Percentiles rank a stretch among this genome's conserved stretches.
phyloP scores from a whole-genome alignment of 2,888 invertebrate species.

The Empis stercorea region DNA sequence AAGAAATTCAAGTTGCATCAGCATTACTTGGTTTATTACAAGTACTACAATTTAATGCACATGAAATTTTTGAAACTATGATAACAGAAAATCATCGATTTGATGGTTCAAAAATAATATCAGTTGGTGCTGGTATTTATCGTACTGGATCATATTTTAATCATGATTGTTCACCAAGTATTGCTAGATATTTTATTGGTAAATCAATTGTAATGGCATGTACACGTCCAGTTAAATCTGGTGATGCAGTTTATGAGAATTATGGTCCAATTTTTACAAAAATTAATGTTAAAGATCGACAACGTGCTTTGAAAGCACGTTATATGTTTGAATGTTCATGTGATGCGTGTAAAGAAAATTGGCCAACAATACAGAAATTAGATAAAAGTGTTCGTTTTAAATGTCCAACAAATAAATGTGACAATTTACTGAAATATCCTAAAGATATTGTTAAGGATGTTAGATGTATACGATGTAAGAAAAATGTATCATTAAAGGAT shows the following conservation, averaged over 20 bases:
- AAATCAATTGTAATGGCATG: slow-evolving; percentile 57
- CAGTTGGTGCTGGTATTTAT: slow-evolving; percentile 53
- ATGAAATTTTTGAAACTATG: slow-evolving; percentile 63
- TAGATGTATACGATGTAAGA: slow-evolving; percentile 41
- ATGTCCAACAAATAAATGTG: slow-evolving; percentile 41
- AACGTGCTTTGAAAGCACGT: slow-evolving; percentile 50
- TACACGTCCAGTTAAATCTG: slow-evolving; percentile 47
- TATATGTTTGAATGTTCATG: slow-evolving; percentile 73
- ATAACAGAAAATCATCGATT: slow-evolving; percentile 39
- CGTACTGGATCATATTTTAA: slow-evolving; percentile 68
- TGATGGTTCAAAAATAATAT: slow-evolving; percentile 27
- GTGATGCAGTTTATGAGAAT: slow-evolving; percentile 65
- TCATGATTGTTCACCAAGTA: slow-evolving; percentile 70
- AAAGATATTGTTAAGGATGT: slow-evolving; percentile 33
- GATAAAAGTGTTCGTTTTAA: slow-evolving; percentile 34
- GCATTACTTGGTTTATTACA: slow-evolving; percentile 58
- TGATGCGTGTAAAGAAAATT: slow-evolving; percentile 56
- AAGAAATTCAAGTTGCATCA: slow-evolving; percentile 48
- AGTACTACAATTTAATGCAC: slow-evolving; percentile 73
- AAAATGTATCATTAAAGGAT: slow-evolving; percentile 38
- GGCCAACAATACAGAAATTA: slow-evolving; percentile 55
- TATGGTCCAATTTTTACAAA: slow-evolving; percentile 69
- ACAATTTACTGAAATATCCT: slow-evolving; percentile 37
- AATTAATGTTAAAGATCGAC: slow-evolving; percentile 42
- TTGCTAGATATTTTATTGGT: slow-evolving; percentile 64